Percentiles rank a stretch among this genome's conserved stretches.
phyloP scores from a whole-genome alignment of 2,797 vertebrate genomes.

The Schizopygopsis pylzovi region DNA sequence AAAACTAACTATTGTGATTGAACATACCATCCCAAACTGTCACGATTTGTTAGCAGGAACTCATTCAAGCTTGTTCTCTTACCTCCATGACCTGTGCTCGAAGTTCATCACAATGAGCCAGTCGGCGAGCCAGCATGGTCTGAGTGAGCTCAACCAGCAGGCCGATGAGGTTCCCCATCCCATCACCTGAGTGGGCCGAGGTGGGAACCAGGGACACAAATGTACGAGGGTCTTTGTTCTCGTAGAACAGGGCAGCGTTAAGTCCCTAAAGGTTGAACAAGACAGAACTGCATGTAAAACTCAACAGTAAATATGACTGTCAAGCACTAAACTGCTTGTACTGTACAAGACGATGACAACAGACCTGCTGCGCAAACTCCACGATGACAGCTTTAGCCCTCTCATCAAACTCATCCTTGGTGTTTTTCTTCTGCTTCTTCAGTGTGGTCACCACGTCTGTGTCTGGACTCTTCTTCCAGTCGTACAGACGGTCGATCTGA shows the following conservation, averaged over 20 bases:
- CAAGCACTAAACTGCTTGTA: background rate
- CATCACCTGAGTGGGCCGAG: conserved; percentile 96
- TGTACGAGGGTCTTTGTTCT: conserved; percentile 96
- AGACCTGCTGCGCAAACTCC: conserved; percentile 96
- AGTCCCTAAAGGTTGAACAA: conserved; percentile 80
- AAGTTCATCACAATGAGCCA: conserved; percentile 93
- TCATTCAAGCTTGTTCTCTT: conserved; percentile 54
- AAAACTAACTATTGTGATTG: background rate
- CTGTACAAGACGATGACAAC: background rate
- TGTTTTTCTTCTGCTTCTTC: conserved; percentile 99
- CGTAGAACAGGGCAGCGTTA: conserved; percentile 93
- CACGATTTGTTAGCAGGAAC: background rate
- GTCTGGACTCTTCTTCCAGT: conserved; percentile 98
- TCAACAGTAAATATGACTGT: too few species aligned
- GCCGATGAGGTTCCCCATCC: conserved; percentile 97
- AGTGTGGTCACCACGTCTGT: conserved; percentile 89
- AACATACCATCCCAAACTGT: background rate
- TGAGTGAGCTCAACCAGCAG: conserved; percentile 95
- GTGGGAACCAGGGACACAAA: conserved; percentile 96
- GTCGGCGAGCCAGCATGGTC: conserved; percentile 91
- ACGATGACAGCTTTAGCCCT: conserved; percentile 90
- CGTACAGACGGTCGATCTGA: conserved; percentile 96
- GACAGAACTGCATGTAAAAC: background rate
- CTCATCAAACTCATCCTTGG: conserved; percentile 98
- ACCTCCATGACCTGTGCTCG: conserved; percentile 99